These are phyloP conservation scores for Eristalis arbustorum DNA, from an alignment of 2,888 invertebrate species.

Conservation along the genomic window DNA sequence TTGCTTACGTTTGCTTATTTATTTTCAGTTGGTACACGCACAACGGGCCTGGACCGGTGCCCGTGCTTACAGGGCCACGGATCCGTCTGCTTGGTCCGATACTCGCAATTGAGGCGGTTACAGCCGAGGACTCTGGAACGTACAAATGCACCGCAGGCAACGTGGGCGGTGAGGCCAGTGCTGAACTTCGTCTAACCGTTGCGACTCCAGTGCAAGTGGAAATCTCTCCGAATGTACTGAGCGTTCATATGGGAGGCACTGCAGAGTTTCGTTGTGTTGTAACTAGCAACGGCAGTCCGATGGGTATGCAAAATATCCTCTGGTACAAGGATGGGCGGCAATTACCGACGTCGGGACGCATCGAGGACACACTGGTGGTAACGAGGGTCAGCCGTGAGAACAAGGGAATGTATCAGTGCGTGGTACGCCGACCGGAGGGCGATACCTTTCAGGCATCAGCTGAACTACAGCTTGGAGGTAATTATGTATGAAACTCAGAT, in stretches of 20 bases:
- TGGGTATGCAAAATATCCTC: constrained; percentile 82
- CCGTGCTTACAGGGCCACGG: constrained; percentile 84
- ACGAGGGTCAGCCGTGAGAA: constrained; percentile 86
- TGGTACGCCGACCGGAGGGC: constrained; percentile 86
- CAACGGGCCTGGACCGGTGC: constrained; percentile 84
- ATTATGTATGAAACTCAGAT: constrained; percentile 73
- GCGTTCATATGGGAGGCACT: constrained; percentile 87
- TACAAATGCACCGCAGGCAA: constrained; percentile 87
- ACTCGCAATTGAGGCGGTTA: constrained; percentile 86
- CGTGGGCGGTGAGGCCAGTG: constrained; percentile 86
- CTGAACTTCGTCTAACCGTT: constrained; percentile 85
- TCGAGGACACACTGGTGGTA: constrained; percentile 84
- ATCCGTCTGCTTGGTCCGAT: constrained; percentile 86
- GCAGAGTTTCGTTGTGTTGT: constrained; percentile 87
- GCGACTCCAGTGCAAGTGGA: constrained; percentile 85
- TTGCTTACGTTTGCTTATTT: background rate
- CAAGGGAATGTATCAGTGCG: constrained; percentile 89
- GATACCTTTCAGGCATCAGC: constrained; percentile 89
- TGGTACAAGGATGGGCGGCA: constrained; percentile 87
- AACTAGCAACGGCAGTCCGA: constrained; percentile 82
- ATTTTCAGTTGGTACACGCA: constrained; percentile 85
- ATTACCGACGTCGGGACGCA: constrained; percentile 85
- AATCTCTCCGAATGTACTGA: constrained; percentile 84
- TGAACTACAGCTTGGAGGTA: constrained; percentile 87
- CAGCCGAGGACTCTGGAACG: constrained; percentile 85